Conservation (phyloP, 2,113 vertebrate genomes). For the Amia ocellicauda region DNA sequence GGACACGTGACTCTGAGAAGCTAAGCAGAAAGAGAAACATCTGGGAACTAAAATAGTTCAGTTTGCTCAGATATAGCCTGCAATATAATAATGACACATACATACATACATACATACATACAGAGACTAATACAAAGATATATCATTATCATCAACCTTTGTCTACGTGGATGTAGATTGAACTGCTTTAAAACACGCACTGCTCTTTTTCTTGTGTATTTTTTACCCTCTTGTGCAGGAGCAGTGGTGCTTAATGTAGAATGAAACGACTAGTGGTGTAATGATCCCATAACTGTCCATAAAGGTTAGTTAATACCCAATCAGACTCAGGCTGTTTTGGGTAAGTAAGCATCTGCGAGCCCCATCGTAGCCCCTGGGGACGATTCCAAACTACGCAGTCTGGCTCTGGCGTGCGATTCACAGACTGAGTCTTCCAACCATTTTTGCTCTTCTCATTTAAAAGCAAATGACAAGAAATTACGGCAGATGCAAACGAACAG, state of each 20-base stretch:
- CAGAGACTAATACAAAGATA: conserved; percentile 42
- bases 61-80: too few relatives aligned
- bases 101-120: not conserved
- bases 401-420: too few relatives aligned
- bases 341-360: too few relatives aligned
- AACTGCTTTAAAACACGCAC: conserved; percentile 56
- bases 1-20: too few relatives aligned
- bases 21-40: too few relatives aligned
- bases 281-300: conserved; percentile 55
- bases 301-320: conserved; percentile 52
- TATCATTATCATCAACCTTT: too few relatives aligned
- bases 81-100: not conserved
- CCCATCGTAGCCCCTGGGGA: too few relatives aligned
- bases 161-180: too few relatives aligned
- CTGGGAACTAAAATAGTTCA: too few relatives aligned
- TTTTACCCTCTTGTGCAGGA: conserved; percentile 35
- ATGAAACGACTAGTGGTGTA: conserved; percentile 41
- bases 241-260: conserved; percentile 50
- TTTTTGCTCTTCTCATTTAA: conserved; percentile 29
- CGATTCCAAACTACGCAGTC: too few relatives aligned
- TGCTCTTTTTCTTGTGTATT: conserved; percentile 34
- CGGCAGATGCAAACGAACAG: conserved; percentile 31
- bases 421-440: too few relatives aligned
- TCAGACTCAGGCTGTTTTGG: too few relatives aligned
- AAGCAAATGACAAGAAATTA: conserved; percentile 34